These are phyloP conservation scores for Enteromius anoplus DNA, from an alignment of 2,797 vertebrate genomes.

Conservation along the genomic window DNA sequence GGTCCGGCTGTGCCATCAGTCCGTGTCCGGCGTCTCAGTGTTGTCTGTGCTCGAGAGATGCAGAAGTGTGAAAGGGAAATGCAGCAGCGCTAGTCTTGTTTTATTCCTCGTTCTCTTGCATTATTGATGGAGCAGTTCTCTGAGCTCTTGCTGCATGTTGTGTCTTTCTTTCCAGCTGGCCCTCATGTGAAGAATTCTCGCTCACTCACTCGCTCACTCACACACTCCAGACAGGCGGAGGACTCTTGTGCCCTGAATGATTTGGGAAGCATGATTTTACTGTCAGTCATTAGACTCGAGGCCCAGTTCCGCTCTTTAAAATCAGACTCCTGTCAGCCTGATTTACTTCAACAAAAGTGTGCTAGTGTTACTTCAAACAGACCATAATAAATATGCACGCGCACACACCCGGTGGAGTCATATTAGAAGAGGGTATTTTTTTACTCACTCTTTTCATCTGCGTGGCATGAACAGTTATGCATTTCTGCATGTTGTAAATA, in stretches of 20 bases:
- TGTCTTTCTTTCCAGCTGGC: constrained; percentile 15
- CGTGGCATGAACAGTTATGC: constrained; percentile 33
- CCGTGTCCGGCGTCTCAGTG: constrained; percentile 8
- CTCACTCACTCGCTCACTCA: not conserved
- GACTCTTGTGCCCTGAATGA: constrained; percentile 32
- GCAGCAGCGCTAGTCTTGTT: constrained; percentile 45
- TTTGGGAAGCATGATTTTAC: constrained; percentile 43
- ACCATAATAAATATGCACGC: not conserved
- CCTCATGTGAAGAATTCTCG: constrained; percentile 31
- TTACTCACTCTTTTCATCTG: constrained; percentile 5
- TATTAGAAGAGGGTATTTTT: not conserved
- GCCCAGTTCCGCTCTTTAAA: constrained; percentile 35
- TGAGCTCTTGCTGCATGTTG: constrained; percentile 27
- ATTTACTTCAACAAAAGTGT: constrained; percentile 36
- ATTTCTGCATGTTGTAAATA: constrained; percentile 39
- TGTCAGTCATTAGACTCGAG: constrained; percentile 43
- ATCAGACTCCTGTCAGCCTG: constrained; percentile 40
- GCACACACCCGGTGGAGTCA: not conserved
- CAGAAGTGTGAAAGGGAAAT: constrained; percentile 45
- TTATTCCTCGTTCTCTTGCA: constrained; percentile 51
- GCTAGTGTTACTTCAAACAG: constrained; percentile 13
- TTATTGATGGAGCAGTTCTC: constrained; percentile 50
- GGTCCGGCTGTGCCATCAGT: constrained; percentile 22
- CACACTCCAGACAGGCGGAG: constrained; percentile 19
- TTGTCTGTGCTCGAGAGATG: constrained; percentile 24